phyloP scores from a whole-genome alignment of 2,113 vertebrate species.

The Ptychochromis oligacanthus region DNA sequence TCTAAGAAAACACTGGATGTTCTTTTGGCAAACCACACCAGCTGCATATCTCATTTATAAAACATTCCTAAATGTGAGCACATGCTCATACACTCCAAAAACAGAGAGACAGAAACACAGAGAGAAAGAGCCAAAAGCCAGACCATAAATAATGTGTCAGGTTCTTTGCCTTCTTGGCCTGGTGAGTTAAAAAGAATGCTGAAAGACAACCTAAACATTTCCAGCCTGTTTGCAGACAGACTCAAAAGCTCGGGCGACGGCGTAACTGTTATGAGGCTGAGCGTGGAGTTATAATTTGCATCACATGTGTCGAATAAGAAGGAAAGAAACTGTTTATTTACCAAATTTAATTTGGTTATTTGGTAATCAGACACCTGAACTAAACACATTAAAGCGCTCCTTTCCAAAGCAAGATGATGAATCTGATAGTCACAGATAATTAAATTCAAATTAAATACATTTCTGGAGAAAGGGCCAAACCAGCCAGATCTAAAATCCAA shows the following conservation, averaged over 20 bases:
- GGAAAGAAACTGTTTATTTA: not conserved
- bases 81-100: not conserved
- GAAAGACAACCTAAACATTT: not conserved
- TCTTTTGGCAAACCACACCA: not conserved
- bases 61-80: not conserved
- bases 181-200: not conserved
- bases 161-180: not conserved
- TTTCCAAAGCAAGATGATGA: not conserved
- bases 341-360: not conserved
- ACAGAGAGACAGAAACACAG: not conserved
- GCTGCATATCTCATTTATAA: not conserved
- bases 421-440: slow-evolving; percentile 8
- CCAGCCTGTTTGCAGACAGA: not conserved
- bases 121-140: not conserved
- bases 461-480: not conserved
- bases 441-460: not conserved
- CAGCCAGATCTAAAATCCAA: not conserved
- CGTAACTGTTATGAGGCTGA: not conserved
- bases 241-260: not conserved
- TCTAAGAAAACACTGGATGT: slow-evolving; percentile 1
- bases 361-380: fast-evolving
- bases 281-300: not conserved
- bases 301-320: not conserved
- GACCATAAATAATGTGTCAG: not conserved
- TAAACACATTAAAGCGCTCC: fast-evolving